These are phyloP conservation scores for Prochilodus magdalenae DNA, from an alignment of 2,113 vertebrate genomes.

Conservation along the genomic window DNA sequence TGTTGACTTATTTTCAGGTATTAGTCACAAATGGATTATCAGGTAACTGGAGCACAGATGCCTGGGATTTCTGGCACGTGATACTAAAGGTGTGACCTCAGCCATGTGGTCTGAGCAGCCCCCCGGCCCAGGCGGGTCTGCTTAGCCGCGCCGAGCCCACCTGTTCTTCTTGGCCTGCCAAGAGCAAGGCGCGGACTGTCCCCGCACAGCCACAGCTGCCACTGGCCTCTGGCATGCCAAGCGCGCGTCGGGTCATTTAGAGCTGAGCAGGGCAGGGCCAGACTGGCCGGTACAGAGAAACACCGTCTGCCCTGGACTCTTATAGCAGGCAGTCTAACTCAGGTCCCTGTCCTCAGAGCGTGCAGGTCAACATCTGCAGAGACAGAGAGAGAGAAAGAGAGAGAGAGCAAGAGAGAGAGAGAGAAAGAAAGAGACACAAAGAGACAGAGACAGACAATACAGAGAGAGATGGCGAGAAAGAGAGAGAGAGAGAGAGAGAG, in stretches of 20 bases:
- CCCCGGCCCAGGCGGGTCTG: conserved; percentile 34
- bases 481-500: too few relatives aligned
- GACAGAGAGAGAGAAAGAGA: not conserved
- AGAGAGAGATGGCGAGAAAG: too few relatives aligned
- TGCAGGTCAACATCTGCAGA: conserved; percentile 59
- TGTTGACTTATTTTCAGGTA: conserved; percentile 60
- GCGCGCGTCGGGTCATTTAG: conserved; percentile 50
- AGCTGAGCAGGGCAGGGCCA: conserved; percentile 53
- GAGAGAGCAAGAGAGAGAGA: not conserved
- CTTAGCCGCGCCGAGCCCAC: conserved; percentile 58
- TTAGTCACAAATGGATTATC: conserved; percentile 54
- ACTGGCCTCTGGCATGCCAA: conserved; percentile 64
- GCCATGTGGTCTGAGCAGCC: conserved; percentile 29
- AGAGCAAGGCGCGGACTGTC: conserved; percentile 60
- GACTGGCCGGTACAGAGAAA: conserved; percentile 4
- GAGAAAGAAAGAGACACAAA: not conserved
- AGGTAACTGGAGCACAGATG: conserved; percentile 51
- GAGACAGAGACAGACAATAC: not conserved
- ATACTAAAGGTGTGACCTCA: conserved; percentile 63
- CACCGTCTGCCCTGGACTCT: conserved; percentile 1
- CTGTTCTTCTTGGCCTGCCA: conserved; percentile 67
- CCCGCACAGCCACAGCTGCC: conserved; percentile 70
- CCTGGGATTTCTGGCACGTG: conserved; percentile 63
- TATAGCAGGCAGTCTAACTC: conserved; percentile 23
- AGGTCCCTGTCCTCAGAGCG: conserved; percentile 24